A percentile compares a stretch with the other conserved stretches of the same genome.
phyloP scores from a whole-genome alignment of 2,797 vertebrate species.

The Zenarchopterus dispar region DNA sequence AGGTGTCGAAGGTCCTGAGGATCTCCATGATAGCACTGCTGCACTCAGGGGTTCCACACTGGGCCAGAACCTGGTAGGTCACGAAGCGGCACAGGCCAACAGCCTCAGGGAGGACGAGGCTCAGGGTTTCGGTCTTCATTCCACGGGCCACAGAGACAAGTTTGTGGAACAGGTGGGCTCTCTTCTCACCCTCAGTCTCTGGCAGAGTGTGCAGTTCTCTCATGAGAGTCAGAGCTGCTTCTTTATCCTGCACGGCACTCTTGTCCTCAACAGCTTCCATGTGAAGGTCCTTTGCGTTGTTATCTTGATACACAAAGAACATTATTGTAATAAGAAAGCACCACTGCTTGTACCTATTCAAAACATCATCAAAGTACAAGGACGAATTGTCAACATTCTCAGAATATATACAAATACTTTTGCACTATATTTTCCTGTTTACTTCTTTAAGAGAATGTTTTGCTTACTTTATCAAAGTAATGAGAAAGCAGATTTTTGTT shows the following conservation, averaged over 20 bases:
- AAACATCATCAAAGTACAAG: background rate
- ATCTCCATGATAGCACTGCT: constrained; percentile 88
- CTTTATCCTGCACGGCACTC: constrained; percentile 76
- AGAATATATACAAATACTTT: background rate
- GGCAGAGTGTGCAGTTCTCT: constrained; percentile 85
- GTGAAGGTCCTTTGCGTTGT: constrained; percentile 79
- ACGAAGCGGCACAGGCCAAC: constrained; percentile 81
- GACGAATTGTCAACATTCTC: background rate
- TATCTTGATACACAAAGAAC: constrained; percentile 69
- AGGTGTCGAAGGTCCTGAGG: constrained; percentile 80
- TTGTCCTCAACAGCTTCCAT: constrained; percentile 84
- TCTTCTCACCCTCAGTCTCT: constrained; percentile 81
- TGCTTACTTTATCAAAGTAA: background rate
- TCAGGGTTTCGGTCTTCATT: constrained; percentile 83
- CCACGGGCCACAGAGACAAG: constrained; percentile 87
- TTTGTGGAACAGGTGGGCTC: constrained; percentile 87
- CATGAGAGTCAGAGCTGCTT: constrained; percentile 82
- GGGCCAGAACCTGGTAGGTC: constrained; percentile 89
- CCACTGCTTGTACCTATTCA: background rate
- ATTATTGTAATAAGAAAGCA: background rate
- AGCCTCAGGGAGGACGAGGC: constrained; percentile 83
- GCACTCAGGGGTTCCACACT: constrained; percentile 94
- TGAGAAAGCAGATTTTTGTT: background rate
- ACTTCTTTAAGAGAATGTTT: background rate
- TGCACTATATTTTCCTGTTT: no score